These are phyloP conservation scores for Pelosia muscerda DNA, from an alignment of 2,888 invertebrate species.

Conservation along the genomic window DNA sequence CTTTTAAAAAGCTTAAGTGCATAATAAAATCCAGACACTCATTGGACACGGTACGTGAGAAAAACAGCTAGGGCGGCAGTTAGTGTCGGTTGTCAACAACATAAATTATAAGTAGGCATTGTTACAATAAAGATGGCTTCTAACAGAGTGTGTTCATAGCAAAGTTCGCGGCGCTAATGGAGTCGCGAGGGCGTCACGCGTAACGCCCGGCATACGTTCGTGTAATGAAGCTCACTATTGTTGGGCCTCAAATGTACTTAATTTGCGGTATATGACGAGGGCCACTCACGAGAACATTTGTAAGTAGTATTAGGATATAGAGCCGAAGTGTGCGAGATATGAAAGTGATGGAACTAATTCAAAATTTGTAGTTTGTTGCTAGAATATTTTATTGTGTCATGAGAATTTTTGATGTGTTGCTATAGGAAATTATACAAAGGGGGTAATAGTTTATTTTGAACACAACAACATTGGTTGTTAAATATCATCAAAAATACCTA, in stretches of 20 bases:
- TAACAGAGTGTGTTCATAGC: constrained; percentile 80
- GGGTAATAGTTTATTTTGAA: too few relatives aligned
- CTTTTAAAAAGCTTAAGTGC: constrained; percentile 43
- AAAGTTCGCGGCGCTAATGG: constrained; percentile 77
- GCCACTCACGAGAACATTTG: constrained; percentile 65
- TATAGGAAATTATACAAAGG: not conserved
- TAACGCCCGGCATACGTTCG: constrained; percentile 80
- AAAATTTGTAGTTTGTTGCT: constrained; percentile 29
- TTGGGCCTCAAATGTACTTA: constrained; percentile 78
- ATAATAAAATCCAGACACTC: constrained; percentile 76
- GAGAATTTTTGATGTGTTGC: not conserved
- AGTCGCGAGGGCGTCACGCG: constrained; percentile 78
- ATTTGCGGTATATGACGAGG: constrained; percentile 71
- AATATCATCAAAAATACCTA: too few relatives aligned
- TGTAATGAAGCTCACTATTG: constrained; percentile 83
- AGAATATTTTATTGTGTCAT: not conserved
- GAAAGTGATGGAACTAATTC: constrained; percentile 51
- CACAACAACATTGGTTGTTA: too few relatives aligned
- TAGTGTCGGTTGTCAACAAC: constrained; percentile 80
- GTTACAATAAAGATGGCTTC: constrained; percentile 76
- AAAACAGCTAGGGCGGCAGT: constrained; percentile 63
- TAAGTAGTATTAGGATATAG: constrained; percentile 60
- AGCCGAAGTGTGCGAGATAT: constrained; percentile 38
- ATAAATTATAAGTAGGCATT: constrained; percentile 82
- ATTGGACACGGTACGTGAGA: constrained; percentile 66